These are phyloP conservation scores for Drosophila kikkawai DNA, from an alignment of 1,140 invertebrate species.

Conservation along the genomic window DNA sequence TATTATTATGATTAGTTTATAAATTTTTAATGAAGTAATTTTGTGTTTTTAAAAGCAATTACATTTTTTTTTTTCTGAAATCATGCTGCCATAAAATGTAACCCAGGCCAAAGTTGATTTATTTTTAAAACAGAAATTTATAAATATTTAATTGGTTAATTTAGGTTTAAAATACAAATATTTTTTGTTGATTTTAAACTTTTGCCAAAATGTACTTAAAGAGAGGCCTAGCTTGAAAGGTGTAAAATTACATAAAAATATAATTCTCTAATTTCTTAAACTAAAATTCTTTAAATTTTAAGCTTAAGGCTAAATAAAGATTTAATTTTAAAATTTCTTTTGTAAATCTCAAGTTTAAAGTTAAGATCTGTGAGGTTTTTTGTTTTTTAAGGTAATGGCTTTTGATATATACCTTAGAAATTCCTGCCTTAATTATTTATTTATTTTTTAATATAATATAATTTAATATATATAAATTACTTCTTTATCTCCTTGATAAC, in stretches of 20 bases:
- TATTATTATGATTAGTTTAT: neutral
- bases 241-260: neutral
- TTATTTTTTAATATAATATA: neutral
- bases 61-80: neutral
- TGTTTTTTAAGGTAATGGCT: too few species aligned
- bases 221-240: too few species aligned
- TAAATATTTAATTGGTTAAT: neutral
- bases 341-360: neutral
- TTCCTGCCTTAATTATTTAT: neutral
- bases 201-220: neutral
- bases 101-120: neutral
- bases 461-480: neutral
- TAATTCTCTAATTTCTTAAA: too few species aligned
- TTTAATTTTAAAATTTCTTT: neutral
- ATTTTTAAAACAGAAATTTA: neutral
- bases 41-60: neutral
- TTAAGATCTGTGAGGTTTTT: neutral
- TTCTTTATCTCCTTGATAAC: neutral
- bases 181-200: too few species aligned
- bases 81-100: neutral
- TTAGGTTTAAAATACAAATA: neutral
- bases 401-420: too few species aligned
- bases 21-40: neutral
- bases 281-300: neutral
- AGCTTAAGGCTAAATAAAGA: neutral